phyloP scores from a whole-genome alignment of 1,140 invertebrate genomes.

The Caenorhabditis briggsae region DNA sequence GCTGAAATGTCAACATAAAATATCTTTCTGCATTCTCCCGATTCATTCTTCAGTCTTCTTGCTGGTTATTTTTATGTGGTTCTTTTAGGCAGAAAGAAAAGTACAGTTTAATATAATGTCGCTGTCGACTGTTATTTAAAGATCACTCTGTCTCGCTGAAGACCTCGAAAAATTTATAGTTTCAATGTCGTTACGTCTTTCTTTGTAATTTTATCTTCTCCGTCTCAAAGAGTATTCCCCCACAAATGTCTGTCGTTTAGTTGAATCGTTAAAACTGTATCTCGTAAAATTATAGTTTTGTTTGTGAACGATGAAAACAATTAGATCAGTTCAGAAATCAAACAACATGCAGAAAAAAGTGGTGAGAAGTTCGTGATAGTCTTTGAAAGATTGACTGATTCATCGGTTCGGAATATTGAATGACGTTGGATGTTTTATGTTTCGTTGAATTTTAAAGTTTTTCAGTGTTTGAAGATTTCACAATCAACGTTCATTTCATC shows the following conservation, averaged over 20 bases:
- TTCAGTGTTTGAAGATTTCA: no score
- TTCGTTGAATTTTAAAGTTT: no score
- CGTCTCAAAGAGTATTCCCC: neutral
- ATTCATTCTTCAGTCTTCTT: no score
- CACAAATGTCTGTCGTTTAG: neutral
- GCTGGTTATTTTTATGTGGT: no score
- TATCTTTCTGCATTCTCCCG: no score
- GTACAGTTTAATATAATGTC: no score
- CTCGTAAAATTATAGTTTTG: neutral
- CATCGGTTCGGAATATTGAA: neutral
- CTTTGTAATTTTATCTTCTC: neutral
- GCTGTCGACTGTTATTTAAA: no score
- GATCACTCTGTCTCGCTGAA: neutral
- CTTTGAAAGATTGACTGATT: neutral
- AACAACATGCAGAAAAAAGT: constrained; percentile 13
- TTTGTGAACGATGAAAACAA: neutral
- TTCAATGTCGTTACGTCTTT: neutral
- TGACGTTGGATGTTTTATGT: no score
- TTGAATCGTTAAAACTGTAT: neutral
- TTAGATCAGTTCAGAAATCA: constrained; percentile 22
- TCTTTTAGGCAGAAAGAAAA: no score
- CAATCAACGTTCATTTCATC: no score
- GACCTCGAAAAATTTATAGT: no score
- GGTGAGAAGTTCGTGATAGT: neutral
- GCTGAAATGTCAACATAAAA: no score